Conservation (phyloP, 2,797 vertebrate genomes). For the Lithobates pipiens region DNA sequence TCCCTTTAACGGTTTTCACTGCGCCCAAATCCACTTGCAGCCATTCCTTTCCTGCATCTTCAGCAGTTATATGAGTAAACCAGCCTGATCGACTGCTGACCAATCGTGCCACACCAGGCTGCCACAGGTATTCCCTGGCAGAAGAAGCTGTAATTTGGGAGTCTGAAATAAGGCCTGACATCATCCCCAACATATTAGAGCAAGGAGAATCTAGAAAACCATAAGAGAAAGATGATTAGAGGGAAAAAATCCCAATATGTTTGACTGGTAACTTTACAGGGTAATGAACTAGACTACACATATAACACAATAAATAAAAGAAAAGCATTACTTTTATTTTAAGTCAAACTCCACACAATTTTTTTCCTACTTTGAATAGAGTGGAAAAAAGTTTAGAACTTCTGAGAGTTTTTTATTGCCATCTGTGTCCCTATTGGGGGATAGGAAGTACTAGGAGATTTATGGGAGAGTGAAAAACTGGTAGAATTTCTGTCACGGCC, state of each 20-base stretch:
- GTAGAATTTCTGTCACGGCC: too few relatives aligned
- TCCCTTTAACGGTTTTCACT: slow-evolving; percentile 87
- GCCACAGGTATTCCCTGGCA: slow-evolving; percentile 92
- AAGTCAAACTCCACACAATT: too few relatives aligned
- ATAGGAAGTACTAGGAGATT: too few relatives aligned
- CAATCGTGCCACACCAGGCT: slow-evolving; percentile 88
- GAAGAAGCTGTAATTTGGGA: slow-evolving; percentile 95
- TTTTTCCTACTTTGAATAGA: too few relatives aligned
- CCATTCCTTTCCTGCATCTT: slow-evolving; percentile 93
- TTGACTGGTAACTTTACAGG: too few relatives aligned
- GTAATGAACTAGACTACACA: too few relatives aligned
- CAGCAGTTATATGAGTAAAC: slow-evolving; percentile 89
- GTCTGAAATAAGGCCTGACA: slow-evolving; percentile 92
- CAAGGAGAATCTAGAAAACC: slow-evolving; percentile 86
- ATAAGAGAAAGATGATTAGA: not conserved
- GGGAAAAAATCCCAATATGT: not conserved
- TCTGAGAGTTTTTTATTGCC: too few relatives aligned
- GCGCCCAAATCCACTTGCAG: slow-evolving; percentile 91
- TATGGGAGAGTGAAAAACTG: too few relatives aligned
- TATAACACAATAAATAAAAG: too few relatives aligned
- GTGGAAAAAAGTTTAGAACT: too few relatives aligned
- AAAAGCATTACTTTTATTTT: too few relatives aligned
- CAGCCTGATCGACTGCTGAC: slow-evolving; percentile 95
- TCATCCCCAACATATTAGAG: slow-evolving; percentile 94
- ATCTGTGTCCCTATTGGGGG: too few relatives aligned